Conservation (phyloP, 2,113 vertebrate species). For the Pedetes capensis region DNA sequence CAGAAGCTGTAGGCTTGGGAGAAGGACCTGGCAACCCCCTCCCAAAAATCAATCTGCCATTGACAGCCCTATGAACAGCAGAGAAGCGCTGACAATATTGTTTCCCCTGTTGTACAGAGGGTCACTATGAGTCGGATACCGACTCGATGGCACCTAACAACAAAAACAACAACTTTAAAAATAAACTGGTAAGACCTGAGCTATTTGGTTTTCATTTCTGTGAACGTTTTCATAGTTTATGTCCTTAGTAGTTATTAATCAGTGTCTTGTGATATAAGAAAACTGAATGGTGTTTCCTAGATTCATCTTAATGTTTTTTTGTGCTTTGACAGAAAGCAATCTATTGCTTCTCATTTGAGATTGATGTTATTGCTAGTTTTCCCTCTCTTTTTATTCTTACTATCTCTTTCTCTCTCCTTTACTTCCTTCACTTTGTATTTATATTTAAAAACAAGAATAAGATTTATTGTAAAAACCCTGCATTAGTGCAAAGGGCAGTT, state of each 20-base stretch:
- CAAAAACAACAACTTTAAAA: no score
- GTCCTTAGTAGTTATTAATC: slow-evolving; percentile 6
- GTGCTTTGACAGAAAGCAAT: background rate
- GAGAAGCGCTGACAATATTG: no score
- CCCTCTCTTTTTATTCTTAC: background rate
- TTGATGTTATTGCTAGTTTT: background rate
- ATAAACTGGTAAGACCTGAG: background rate
- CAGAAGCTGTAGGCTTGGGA: no score
- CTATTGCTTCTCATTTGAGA: background rate
- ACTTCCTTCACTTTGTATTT: background rate
- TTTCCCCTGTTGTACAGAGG: no score
- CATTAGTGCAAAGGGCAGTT: background rate
- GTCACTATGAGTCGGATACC: no score
- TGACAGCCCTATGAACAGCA: no score
- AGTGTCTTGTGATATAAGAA: background rate
- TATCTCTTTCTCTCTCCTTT: background rate
- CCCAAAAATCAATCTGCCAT: no score
- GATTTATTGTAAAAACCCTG: background rate
- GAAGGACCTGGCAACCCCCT: no score
- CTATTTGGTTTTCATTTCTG: slow-evolving; percentile 25
- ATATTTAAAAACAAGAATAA: background rate
- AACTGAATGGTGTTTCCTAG: background rate
- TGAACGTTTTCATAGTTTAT: background rate
- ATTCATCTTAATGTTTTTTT: slow-evolving; percentile 4
- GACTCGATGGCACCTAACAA: no score